phyloP scores from a whole-genome alignment of 64 coral and sea anemone genomes.

The Montipora capricornis region DNA sequence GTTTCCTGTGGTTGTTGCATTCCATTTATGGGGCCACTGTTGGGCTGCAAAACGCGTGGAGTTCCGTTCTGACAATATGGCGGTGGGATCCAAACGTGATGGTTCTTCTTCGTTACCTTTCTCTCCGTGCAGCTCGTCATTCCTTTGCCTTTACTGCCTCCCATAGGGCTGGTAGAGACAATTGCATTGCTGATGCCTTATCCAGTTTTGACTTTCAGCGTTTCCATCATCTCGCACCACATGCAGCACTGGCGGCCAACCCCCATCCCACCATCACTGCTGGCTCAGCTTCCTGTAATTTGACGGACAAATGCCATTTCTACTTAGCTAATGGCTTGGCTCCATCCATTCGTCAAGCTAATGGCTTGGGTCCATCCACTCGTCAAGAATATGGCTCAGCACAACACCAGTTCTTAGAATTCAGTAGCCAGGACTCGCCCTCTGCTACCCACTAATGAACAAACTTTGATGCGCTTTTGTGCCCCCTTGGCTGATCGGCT shows the following conservation, averaged over 20 bases:
- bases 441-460: background rate
- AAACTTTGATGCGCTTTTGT: background rate
- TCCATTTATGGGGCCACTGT: too few relatives aligned
- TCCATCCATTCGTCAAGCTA: too few relatives aligned
- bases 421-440: background rate
- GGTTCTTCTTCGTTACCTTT: too few relatives aligned
- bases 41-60: too few relatives aligned
- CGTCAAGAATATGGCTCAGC: background rate
- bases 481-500: background rate
- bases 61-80: too few relatives aligned
- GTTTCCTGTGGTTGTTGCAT: too few relatives aligned
- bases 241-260: background rate
- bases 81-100: too few relatives aligned
- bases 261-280: background rate
- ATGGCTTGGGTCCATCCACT: slow-evolving; percentile 19
- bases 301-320: background rate
- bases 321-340: too few relatives aligned
- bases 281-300: background rate
- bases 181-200: too few relatives aligned
- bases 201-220: too few relatives aligned
- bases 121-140: background rate
- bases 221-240: too few relatives aligned
- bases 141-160: background rate
- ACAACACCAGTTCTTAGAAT: background rate
- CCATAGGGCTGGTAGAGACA: too few relatives aligned